These are phyloP conservation scores for Ichneumoninae sp. DNA, from an alignment of 2,888 invertebrate species.

Conservation along the genomic window DNA sequence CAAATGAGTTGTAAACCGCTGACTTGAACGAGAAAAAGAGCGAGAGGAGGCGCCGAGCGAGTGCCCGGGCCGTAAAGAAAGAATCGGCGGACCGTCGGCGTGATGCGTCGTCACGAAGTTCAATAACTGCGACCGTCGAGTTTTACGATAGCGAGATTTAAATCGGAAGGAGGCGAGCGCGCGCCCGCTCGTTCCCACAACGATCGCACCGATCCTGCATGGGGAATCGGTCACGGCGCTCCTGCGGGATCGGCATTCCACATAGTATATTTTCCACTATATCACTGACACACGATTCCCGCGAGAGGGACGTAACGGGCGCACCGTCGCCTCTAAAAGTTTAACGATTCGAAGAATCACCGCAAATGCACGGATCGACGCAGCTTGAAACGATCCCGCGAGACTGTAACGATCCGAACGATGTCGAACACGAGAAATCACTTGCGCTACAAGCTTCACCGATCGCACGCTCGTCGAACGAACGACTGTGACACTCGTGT, in stretches of 20 bases:
- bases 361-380: slow-evolving; percentile 13
- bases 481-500: not conserved
- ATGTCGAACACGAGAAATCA: slow-evolving; percentile 23
- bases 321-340: slow-evolving; percentile 58
- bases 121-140: slow-evolving; percentile 49
- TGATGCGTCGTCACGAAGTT: slow-evolving; percentile 56
- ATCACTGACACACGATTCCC: slow-evolving; percentile 42
- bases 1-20: slow-evolving; percentile 79
- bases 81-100: slow-evolving; percentile 54
- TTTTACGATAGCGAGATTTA: slow-evolving; percentile 69
- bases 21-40: slow-evolving; percentile 60
- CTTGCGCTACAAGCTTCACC: not conserved
- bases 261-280: slow-evolving; percentile 13
- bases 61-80: slow-evolving; percentile 58
- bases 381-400: not conserved
- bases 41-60: slow-evolving; percentile 42
- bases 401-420: not conserved
- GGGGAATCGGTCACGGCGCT: slow-evolving; percentile 55
- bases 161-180: slow-evolving; percentile 62
- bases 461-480: not conserved
- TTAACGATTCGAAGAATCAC: slow-evolving; percentile 57
- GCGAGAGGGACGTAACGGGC: slow-evolving; percentile 36
- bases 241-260: slow-evolving; percentile 44
- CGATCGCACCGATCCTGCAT: slow-evolving; percentile 37
- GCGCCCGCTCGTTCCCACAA: slow-evolving; percentile 16